These are phyloP conservation scores for Cricetomys ansorgei DNA, from an alignment of 2,113 vertebrate genomes.

Conservation along the genomic window DNA sequence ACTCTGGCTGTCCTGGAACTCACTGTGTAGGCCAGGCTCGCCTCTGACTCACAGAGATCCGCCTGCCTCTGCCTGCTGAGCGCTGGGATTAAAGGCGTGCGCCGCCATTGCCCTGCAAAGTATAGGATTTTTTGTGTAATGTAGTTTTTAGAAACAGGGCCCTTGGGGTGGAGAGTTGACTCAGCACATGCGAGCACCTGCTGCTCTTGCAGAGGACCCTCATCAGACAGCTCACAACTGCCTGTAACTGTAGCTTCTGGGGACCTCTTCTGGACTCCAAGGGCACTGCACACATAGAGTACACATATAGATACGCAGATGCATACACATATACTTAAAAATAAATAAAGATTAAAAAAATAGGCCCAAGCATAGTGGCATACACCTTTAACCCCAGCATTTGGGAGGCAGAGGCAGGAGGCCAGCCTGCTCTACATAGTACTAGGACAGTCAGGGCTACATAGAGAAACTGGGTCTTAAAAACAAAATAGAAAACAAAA, in stretches of 20 bases:
- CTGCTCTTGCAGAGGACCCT: background rate
- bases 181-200: background rate
- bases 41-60: no score
- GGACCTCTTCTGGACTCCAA: background rate
- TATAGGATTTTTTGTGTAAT: background rate
- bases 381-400: background rate
- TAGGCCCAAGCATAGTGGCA: background rate
- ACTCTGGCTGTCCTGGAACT: no score
- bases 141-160: background rate
- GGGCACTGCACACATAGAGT: background rate
- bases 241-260: background rate
- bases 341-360: background rate
- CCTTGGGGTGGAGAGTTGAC: background rate
- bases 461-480: background rate
- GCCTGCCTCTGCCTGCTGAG: no score
- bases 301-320: background rate
- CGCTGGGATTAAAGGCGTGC: no score
- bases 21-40: no score
- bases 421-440: background rate
- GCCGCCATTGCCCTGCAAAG: no score
- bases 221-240: background rate
- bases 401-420: background rate
- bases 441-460: background rate
- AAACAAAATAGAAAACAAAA: no score
- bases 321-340: background rate